Conservation (phyloP, 2,888 invertebrate genomes). For the Galeruca laticollis region DNA sequence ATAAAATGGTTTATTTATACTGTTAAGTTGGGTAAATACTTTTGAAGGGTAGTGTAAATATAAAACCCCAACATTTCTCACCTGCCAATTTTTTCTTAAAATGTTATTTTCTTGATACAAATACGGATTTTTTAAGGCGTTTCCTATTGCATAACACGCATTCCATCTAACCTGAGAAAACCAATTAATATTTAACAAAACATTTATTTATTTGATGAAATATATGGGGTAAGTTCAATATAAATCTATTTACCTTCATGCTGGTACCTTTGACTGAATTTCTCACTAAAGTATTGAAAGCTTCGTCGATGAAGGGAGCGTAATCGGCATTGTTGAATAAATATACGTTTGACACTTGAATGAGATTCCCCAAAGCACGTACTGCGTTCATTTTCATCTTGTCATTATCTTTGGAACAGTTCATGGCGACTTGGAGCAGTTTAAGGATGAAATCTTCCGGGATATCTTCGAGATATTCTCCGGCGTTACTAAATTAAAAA, state of each 20-base stretch:
- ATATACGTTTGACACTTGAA: conserved; percentile 73
- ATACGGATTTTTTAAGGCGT: conserved; percentile 76
- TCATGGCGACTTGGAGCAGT: conserved; percentile 75
- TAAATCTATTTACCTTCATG: conserved; percentile 76
- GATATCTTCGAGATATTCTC: conserved; percentile 66
- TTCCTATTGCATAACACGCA: conserved; percentile 89
- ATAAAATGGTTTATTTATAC: too few relatives aligned
- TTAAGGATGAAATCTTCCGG: conserved; percentile 78
- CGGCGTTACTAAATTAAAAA: conserved; percentile 41
- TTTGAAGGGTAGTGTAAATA: too few relatives aligned
- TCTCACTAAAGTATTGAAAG: conserved; percentile 76
- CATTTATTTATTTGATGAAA: too few relatives aligned
- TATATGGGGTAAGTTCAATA: too few relatives aligned
- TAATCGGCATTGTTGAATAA: conserved; percentile 69
- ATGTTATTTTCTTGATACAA: conserved; percentile 62
- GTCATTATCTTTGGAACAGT: conserved; percentile 69
- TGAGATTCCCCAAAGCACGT: conserved; percentile 83
- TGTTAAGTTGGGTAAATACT: too few relatives aligned
- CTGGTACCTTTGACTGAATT: conserved; percentile 78
- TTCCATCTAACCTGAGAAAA: conserved; percentile 83
- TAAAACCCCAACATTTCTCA: too few relatives aligned
- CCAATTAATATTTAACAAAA: conserved; percentile 20
- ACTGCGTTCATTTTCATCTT: conserved; percentile 87
- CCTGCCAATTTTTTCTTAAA: conserved; percentile 67
- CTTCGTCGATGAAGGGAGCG: conserved; percentile 70